Evolutionary conservation across 2,113 vertebrate species (phyloP), one percentile per base, ranked within the genome.

Genomic region (Colossoma macropomum): DNA sequence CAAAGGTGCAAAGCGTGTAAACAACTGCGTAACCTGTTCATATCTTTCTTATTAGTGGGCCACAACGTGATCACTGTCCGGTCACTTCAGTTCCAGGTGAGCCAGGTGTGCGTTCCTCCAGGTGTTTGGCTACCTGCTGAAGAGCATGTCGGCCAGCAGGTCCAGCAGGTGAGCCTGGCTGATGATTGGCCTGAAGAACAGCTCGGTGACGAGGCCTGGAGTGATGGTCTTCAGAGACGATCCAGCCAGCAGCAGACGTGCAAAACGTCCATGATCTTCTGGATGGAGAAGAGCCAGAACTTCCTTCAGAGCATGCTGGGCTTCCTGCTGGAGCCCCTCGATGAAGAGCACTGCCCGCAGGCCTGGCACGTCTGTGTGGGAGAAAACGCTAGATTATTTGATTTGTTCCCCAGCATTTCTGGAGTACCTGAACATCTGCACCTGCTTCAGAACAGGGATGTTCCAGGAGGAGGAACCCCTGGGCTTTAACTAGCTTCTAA

Each of bases 161-260:
- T 95, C 93, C 0, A 93, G 50, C 6, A 99, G 95, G 76, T 96
- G 94, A 0, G 93, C 79, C 4, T 93, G 91, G 38, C 97, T 97
- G 8, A 97, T 96, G 86, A 99, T 1, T 0, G 97, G 96, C 32
- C 96, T 90, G 89, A 98, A 97, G 92, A 99, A 98, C 52, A 99
- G 97, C 27, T 96, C 95, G 0, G 92, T 93, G 87, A 99, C 87
- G 70, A 98, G 93, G 23, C 89, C 32, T 0, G 95, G 92, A 0
- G 96, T 93, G 84, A 97, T 91, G 62, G 94, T 93, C 70, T 95
- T 95, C n/a, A 98, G 86, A 12, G 92, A 89, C 50, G 96, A 96
- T 25, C 94, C 83, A 0, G 90, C 90, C 48, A 97, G 94, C 5
- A 99, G 91, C 85, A 97, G 90, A 9, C 25, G 94, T 15, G 94